Evolutionary conservation across 2,888 invertebrate species (phyloP).

Genomic region (Nebria salina): DNA sequence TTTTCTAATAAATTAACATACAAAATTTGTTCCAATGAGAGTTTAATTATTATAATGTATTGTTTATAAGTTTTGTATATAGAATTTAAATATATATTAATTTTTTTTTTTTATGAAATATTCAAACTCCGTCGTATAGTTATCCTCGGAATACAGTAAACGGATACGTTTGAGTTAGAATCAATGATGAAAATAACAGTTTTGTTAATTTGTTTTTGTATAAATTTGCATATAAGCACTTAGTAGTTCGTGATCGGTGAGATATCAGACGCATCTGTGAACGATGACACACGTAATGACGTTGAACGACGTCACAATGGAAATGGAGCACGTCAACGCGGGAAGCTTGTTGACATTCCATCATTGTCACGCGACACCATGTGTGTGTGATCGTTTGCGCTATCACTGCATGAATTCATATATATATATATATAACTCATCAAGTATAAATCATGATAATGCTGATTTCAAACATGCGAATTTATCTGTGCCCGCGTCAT

Average conservation of each 20-base stretch:
- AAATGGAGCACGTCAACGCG: slow-evolving; percentile 36
- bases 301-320: slow-evolving; percentile 35
- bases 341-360: slow-evolving; percentile 37
- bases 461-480: not conserved
- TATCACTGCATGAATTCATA: not conserved
- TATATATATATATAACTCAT: not conserved
- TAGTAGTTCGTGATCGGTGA: not conserved
- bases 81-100: no score
- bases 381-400: not conserved
- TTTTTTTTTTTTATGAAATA: no score
- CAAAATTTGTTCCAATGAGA: no score
- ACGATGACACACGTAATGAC: slow-evolving; percentile 19
- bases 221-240: slow-evolving; percentile 9
- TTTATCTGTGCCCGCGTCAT: not conserved
- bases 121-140: no score
- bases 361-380: slow-evolving; percentile 31
- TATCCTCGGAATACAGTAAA: no score
- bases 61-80: no score
- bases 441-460: slow-evolving; percentile 15
- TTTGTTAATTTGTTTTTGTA: not conserved
- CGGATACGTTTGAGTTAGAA: no score
- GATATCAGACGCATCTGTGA: slow-evolving; percentile 33
- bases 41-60: no score
- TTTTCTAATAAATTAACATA: no score
- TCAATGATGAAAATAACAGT: no score